Percentiles rank a stretch among this genome's conserved stretches.
These are phyloP conservation scores for Sylvia borin DNA, from an alignment of 2,797 vertebrate species.

Conservation along the genomic window DNA sequence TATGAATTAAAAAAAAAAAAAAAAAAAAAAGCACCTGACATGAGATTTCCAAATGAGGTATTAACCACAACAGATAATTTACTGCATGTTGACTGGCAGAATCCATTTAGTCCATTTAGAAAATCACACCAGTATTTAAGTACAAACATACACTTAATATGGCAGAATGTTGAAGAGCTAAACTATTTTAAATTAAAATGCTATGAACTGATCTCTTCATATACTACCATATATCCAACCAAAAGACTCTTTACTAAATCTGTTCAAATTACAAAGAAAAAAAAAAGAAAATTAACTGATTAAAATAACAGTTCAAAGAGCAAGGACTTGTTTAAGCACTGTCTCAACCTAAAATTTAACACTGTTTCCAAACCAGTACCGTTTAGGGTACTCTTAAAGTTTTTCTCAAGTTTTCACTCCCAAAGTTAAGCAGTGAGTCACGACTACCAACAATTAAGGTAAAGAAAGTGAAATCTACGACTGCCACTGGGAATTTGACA, in stretches of 20 bases:
- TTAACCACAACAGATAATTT: background rate
- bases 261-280: background rate
- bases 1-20: background rate
- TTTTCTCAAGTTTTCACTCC: background rate
- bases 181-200: background rate
- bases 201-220: background rate
- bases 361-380: background rate
- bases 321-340: background rate
- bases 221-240: background rate
- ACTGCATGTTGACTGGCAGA: background rate
- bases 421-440: background rate
- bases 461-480: background rate
- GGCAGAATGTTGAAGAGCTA: background rate
- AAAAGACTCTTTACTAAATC: background rate
- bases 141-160: background rate
- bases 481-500: background rate
- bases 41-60: background rate
- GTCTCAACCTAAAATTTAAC: background rate
- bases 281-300: background rate
- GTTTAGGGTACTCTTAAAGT: background rate
- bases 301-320: background rate
- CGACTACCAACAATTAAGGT: background rate
- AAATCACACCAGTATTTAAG: background rate
- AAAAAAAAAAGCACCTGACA: background rate
- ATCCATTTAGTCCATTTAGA: background rate